Conservation (phyloP, 2,888 invertebrate species). For the Lordiphosa fenestrarum region DNA sequence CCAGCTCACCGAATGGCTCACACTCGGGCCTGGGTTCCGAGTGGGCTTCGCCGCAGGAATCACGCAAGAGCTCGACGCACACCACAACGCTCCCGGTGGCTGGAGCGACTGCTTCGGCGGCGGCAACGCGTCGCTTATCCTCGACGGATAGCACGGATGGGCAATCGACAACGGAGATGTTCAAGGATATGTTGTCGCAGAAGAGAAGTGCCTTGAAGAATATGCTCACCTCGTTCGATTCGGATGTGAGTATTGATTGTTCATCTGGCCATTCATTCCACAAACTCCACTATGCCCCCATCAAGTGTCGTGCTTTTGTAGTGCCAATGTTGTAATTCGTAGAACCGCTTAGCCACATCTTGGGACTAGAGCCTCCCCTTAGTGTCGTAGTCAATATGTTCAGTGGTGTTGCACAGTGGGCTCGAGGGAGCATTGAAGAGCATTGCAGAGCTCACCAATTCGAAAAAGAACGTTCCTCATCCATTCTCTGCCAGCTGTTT, state of each 20-base stretch:
- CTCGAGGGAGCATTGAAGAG: too few relatives aligned
- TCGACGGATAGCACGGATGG: slow-evolving; percentile 85
- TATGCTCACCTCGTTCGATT: slow-evolving; percentile 93
- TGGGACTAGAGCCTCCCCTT: too few relatives aligned
- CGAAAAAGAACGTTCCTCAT: too few relatives aligned
- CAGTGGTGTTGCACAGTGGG: too few relatives aligned
- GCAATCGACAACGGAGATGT: slow-evolving; percentile 93
- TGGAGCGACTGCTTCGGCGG: slow-evolving; percentile 35
- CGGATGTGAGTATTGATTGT: slow-evolving; percentile 86
- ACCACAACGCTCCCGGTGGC: slow-evolving; percentile 52
- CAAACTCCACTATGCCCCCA: too few relatives aligned
- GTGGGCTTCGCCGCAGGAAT: slow-evolving; percentile 85
- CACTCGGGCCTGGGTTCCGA: slow-evolving; percentile 80
- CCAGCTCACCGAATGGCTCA: slow-evolving; percentile 81
- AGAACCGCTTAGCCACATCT: too few relatives aligned
- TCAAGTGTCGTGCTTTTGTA: too few relatives aligned
- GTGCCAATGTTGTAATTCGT: too few relatives aligned
- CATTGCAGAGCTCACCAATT: too few relatives aligned
- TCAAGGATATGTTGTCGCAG: slow-evolving; percentile 95
- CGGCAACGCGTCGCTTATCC: slow-evolving; percentile 82
- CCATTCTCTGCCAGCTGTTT: too few relatives aligned
- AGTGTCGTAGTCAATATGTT: too few relatives aligned
- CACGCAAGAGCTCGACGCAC: slow-evolving; percentile 80
- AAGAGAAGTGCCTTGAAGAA: slow-evolving; percentile 93
- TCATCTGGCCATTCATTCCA: slow-evolving; percentile 1